Percentiles rank a stretch among this genome's conserved stretches.
These are phyloP conservation scores for Pristis pectinata DNA, from an alignment of 2,797 vertebrate species.

Conservation along the genomic window DNA sequence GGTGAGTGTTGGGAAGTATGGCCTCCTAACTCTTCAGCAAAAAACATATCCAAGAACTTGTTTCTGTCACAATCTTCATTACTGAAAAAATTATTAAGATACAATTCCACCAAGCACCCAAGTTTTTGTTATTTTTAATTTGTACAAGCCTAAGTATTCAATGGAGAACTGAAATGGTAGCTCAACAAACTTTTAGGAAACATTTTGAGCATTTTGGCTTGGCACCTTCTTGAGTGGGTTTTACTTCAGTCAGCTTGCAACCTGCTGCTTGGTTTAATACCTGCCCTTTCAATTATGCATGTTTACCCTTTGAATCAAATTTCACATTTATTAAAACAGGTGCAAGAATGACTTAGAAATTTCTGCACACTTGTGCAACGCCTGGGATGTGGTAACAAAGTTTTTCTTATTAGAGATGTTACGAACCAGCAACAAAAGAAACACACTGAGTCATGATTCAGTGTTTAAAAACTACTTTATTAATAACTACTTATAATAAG, in stretches of 20 bases:
- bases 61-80: background rate
- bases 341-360: too few species aligned
- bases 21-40: background rate
- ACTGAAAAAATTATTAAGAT: background rate
- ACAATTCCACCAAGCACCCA: too few species aligned
- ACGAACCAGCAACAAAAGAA: too few species aligned
- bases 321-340: background rate
- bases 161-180: background rate
- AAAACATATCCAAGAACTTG: background rate
- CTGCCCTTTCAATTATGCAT: background rate
- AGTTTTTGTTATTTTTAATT: background rate
- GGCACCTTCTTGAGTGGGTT: background rate
- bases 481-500: too few species aligned
- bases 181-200: background rate
- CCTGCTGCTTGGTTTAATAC: background rate
- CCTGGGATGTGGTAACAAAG: background rate
- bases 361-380: background rate
- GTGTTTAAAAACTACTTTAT: too few species aligned
- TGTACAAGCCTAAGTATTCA: background rate
- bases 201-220: background rate
- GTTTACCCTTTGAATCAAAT: background rate
- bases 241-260: background rate
- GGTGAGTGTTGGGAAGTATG: background rate
- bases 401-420: background rate
- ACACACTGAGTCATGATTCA: too few species aligned